A percentile compares a stretch with the other conserved stretches of the same genome.
Conservation (phyloP, 2,113 vertebrate genomes). For the Bagarius yarrelli region DNA sequence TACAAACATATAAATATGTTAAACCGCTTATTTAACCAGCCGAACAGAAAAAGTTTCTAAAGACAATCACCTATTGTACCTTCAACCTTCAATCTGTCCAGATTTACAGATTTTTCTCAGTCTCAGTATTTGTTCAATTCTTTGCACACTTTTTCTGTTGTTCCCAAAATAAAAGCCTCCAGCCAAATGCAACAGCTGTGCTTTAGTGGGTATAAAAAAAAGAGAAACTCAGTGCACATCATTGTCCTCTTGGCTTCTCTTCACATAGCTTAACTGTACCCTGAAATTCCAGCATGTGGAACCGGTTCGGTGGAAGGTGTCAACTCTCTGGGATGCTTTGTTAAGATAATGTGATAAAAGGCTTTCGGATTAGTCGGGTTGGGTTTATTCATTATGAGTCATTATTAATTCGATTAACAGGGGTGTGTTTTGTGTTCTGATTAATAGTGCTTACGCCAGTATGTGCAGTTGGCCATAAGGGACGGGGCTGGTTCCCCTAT, state of each 20-base stretch:
- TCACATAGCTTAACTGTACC: background rate
- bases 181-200: background rate
- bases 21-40: no score
- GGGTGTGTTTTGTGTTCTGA: slow-evolving; percentile 3
- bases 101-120: background rate
- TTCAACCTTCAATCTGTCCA: background rate
- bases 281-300: background rate
- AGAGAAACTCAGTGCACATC: slow-evolving; percentile 34
- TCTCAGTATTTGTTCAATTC: background rate
- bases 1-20: no score
- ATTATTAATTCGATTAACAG: background rate
- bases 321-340: background rate
- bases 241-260: background rate
- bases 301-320: background rate
- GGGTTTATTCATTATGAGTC: background rate
- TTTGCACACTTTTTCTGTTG: background rate
- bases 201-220: slow-evolving; percentile 24
- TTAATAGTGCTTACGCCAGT: slow-evolving; percentile 87
- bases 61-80: no score
- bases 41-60: no score
- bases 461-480: slow-evolving; percentile 82
- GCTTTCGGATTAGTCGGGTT: background rate
- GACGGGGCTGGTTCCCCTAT: slow-evolving; percentile 88
- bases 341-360: background rate
- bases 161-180: slow-evolving; percentile 1